Evolutionary conservation across 2,113 vertebrate species (phyloP), one percentile per base, ranked within the genome.

Genomic region (Collichthys lucidus): DNA sequence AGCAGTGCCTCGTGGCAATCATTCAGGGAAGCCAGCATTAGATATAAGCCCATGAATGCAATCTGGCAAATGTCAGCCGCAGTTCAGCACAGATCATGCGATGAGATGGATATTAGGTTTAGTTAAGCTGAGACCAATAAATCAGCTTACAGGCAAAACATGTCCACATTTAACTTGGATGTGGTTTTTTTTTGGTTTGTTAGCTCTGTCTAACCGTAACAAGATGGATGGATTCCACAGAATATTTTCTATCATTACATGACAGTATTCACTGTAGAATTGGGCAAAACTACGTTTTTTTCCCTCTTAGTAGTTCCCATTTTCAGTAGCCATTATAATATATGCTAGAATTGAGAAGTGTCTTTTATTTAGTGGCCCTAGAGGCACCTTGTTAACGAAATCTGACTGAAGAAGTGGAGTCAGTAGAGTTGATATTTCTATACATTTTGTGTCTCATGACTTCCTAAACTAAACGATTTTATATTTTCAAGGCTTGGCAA

Each of bases 41-140:
- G 68, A 74, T 77, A 80, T 78, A 55, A 57, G 78, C n/a, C 61
- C 44, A 40, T 20, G 46, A 66, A 52, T 24, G 50, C 59, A 72
- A 79, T 84, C 80, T 73, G 85, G 78, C 56, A 74, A 85, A 79
- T 47, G 75, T 82, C 86, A 0, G 72, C 59, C 19, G 68, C 78
- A 50, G 35, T 55, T 71, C 70, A 70, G 69, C 69, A 52, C 74
- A 74, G 76, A 79, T 80, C 63, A 44, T 19, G 26, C 19, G 4
- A 74, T 8, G 42, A 80, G 74, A 85, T 69, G 63, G 82, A 83
- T 78, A 77, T 77, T 74, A 68, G 66, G 69, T n/a, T 42, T 63
- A 56, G 47, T 59, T 64, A 59, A 80, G 77, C 49, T 52, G 2
- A n/a, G 4, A 69, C 55, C 78, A 24, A 67, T 80, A 24, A 61